Conservation (phyloP, 2,113 vertebrate species). For the Melanocharis versteri region DNA sequence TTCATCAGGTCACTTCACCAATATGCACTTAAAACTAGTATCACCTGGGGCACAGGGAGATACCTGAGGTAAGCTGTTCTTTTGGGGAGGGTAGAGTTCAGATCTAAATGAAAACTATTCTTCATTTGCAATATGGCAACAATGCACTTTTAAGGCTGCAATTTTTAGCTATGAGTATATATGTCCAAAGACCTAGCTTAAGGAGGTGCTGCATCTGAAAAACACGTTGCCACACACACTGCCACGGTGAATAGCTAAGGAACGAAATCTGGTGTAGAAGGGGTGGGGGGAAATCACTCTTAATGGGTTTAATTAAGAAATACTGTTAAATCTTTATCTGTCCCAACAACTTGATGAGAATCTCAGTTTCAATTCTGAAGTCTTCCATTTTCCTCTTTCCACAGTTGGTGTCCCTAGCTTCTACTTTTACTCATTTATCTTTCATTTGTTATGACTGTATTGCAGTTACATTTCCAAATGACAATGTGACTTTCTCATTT, state of each 20-base stretch:
- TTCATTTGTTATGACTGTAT: slow-evolving; percentile 53
- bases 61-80: slow-evolving; percentile 30
- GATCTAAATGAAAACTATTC: slow-evolving; percentile 4
- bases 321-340: slow-evolving; percentile 52
- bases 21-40: slow-evolving; percentile 56
- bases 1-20: slow-evolving; percentile 61
- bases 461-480: slow-evolving; percentile 57
- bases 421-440: slow-evolving; percentile 29
- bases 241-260: slow-evolving; percentile 56
- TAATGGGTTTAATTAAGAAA: slow-evolving; percentile 49
- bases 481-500: slow-evolving; percentile 49
- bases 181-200: slow-evolving; percentile 65
- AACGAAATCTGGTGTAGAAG: neutral
- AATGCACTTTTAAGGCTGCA: slow-evolving; percentile 58
- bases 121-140: slow-evolving; percentile 57
- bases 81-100: slow-evolving; percentile 31
- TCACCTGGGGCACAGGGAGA: slow-evolving; percentile 40
- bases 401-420: slow-evolving; percentile 55
- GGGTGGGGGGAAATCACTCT: neutral
- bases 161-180: slow-evolving; percentile 47
- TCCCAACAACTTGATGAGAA: slow-evolving; percentile 56
- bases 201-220: slow-evolving; percentile 65
- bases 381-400: slow-evolving; percentile 76
- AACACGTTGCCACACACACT: slow-evolving; percentile 55
- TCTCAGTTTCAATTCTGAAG: slow-evolving; percentile 72